Evolutionary conservation across 2,888 invertebrate species (phyloP).

Genomic region (Coelopa pilipes): DNA sequence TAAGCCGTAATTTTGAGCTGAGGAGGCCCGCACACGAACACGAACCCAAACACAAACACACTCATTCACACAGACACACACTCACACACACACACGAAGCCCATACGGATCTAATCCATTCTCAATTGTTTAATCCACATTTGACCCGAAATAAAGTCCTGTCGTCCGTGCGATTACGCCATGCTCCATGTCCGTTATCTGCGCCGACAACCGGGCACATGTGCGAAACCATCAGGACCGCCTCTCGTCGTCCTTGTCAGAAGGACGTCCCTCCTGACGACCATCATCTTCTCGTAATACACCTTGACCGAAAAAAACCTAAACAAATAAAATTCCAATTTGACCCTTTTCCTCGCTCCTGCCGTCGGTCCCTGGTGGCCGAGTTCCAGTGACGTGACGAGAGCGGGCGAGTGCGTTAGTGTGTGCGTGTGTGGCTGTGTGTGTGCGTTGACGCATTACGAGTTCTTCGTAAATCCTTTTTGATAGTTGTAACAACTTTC

Average conservation of each 20-base stretch:
- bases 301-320: not conserved
- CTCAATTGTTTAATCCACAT: constrained; percentile 45
- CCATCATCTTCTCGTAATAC: too few species aligned
- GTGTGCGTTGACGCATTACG: too few species aligned
- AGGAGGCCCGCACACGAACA: constrained; percentile 1
- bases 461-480: not conserved
- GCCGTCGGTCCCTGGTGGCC: not conserved
- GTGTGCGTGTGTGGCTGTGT: too few species aligned
- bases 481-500: not conserved
- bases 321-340: not conserved
- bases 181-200: not conserved
- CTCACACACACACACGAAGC: not conserved
- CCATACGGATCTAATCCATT: constrained; percentile 40
- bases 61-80: not conserved
- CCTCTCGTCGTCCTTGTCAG: too few species aligned
- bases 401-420: too few species aligned
- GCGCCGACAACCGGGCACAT: not conserved
- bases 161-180: not conserved
- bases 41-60: constrained; percentile 10
- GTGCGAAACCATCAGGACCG: too few species aligned
- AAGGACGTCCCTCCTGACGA: too few species aligned
- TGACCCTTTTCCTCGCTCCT: not conserved
- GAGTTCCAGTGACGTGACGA: too few species aligned
- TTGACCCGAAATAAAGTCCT: constrained; percentile 32
- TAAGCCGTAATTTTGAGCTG: constrained; percentile 4